phyloP scores from a whole-genome alignment of 2,888 invertebrate species.

The Caenorhabditis sinica region DNA sequence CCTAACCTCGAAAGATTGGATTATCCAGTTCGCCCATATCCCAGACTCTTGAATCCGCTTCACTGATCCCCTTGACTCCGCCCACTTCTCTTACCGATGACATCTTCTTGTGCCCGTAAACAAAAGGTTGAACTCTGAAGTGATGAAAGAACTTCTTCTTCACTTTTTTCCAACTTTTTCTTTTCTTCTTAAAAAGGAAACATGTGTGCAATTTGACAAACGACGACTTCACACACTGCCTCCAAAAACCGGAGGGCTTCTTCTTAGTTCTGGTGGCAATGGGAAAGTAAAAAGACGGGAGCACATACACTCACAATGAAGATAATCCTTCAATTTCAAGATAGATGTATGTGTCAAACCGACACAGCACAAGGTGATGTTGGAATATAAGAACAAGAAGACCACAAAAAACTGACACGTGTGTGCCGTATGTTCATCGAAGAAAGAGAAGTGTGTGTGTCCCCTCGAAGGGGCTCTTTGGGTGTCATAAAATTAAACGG shows the following conservation, averaged over 20 bases:
- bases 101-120: too few relatives aligned
- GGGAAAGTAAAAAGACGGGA: neutral
- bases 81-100: too few relatives aligned
- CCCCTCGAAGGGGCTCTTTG: conserved; percentile 18
- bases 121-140: conserved; percentile 20
- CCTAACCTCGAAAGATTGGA: too few relatives aligned
- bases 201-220: conserved; percentile 57
- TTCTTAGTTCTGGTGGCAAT: conserved; percentile 9
- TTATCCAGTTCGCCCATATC: too few relatives aligned
- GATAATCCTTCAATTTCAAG: conserved; percentile 61
- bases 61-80: too few relatives aligned
- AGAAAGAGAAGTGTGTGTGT: neutral
- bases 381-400: neutral
- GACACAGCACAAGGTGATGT: too few relatives aligned
- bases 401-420: conserved; percentile 40
- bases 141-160: conserved; percentile 25
- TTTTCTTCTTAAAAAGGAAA: conserved; percentile 18
- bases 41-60: too few relatives aligned
- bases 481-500: conserved; percentile 55
- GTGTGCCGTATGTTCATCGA: conserved; percentile 55
- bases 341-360: conserved; percentile 37
- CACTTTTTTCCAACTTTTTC: neutral
- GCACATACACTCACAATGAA: neutral
- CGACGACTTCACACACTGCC: conserved; percentile 41
- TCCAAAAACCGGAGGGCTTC: conserved; percentile 17